These are phyloP conservation scores for Protonibea diacanthus DNA, from an alignment of 2,797 vertebrate species.

Conservation along the genomic window DNA sequence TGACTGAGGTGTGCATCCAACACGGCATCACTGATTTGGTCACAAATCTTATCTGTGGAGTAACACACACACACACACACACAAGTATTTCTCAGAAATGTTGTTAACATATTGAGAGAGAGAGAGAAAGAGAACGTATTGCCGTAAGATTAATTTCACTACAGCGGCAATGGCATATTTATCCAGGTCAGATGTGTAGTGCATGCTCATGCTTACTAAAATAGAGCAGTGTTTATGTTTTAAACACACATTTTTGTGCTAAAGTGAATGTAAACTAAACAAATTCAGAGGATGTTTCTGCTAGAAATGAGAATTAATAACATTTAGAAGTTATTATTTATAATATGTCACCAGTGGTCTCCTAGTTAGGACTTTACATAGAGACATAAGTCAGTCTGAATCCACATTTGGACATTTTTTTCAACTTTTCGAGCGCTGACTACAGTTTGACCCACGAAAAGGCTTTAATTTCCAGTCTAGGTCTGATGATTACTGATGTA, in stretches of 20 bases:
- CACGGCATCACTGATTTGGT: constrained; percentile 96
- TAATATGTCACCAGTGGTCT: too few species aligned
- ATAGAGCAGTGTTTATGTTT: background rate
- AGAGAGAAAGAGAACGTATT: background rate
- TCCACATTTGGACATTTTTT: background rate
- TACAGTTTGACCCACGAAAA: background rate
- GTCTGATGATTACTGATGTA: background rate
- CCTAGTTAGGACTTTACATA: background rate
- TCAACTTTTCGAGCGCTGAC: background rate
- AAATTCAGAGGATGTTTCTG: too few species aligned
- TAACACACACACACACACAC: background rate
- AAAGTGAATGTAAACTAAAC: background rate
- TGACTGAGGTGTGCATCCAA: constrained; percentile 95
- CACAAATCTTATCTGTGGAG: constrained; percentile 94
- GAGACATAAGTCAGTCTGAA: background rate
- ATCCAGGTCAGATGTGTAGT: background rate
- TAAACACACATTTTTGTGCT: background rate
- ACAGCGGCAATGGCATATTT: background rate
- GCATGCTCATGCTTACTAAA: background rate
- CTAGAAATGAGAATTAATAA: too few species aligned
- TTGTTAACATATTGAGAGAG: background rate
- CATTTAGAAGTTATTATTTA: too few species aligned
- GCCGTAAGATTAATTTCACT: background rate
- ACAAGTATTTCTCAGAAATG: background rate
- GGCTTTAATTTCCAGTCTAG: background rate